Evolutionary conservation across 2,888 invertebrate species (phyloP), one percentile per base, ranked within the genome.

Genomic region (Sicus ferrugineus): DNA sequence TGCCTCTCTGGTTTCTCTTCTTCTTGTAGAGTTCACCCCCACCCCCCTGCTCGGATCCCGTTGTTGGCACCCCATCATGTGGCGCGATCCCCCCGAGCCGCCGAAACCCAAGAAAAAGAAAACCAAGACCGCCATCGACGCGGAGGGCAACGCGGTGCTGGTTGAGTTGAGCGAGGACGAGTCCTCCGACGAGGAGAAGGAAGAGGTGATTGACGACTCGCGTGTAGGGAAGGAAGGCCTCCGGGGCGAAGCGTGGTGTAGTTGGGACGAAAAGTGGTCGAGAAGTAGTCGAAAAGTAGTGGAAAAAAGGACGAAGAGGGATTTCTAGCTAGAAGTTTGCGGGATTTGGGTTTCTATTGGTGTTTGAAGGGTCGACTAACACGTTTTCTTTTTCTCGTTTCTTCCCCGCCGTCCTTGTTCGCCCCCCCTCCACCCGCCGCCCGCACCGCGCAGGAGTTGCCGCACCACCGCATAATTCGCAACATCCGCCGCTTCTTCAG

Each of bases 11-110:
- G n/a, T n/a, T n/a, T n/a, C 28, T 42, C 56, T 68, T 73, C 64
- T 73, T 38, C 71, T 74, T 74, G 74, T 89, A 89, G 79, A 89
- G 86, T 74, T 83, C 86, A 68, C 80, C 85, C 82, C 87, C 77
- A 85, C 86, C 76, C 87, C 89, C 71, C 84, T 86, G 75, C 83
- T 89, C 71, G 86, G 85, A 79, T 88, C 89, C 71, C 88, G 89
- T 72, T 87, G 88, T 75, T 89, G 89, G 89, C 89, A 89, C 82
- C 89, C 89, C 46, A 88, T 89, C 77, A 89, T 89, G 89, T 88
- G 89, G 89, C 83, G 86, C 85, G 83, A 87, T 85, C 78, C 87
- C 85, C 76, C 84, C 82, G 71, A 87, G 85, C 74, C 86, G 75
- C 82, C 83, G 68, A 82, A 84, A 78, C 83, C 83, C 73, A 83